phyloP scores from a whole-genome alignment of 1,140 invertebrate species.

The Orchesella cincta region DNA sequence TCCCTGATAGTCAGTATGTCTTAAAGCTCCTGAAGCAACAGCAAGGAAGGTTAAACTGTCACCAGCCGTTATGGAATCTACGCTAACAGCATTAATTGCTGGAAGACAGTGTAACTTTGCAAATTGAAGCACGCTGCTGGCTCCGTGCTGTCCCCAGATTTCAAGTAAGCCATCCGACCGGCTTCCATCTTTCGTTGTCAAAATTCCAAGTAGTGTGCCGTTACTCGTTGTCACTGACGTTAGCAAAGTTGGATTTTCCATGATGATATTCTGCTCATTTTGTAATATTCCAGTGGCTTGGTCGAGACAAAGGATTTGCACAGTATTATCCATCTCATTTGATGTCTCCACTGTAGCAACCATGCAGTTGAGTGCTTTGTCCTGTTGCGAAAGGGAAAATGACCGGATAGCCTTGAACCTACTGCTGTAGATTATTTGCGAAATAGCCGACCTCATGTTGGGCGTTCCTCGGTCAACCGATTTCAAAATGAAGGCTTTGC shows the following conservation, averaged over 20 bases:
- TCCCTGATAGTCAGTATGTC: background rate
- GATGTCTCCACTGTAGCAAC: background rate
- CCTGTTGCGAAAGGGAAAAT: background rate
- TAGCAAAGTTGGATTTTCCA: background rate
- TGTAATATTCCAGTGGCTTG: background rate
- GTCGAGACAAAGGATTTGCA: background rate
- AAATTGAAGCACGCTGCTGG: background rate
- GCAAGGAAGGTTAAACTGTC: slow-evolving; percentile 18
- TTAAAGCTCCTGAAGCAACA: background rate
- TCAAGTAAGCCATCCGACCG: slow-evolving; percentile 1
- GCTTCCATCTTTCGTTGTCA: slow-evolving; percentile 5
- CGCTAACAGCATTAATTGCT: background rate
- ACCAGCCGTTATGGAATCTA: background rate
- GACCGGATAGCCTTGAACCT: background rate
- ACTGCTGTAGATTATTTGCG: slow-evolving; percentile 2
- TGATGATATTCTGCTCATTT: background rate
- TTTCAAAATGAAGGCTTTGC: slow-evolving; percentile 1
- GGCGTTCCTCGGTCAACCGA: background rate
- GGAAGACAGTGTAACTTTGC: slow-evolving; percentile 6
- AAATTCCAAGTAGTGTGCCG: background rate
- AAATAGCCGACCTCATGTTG: background rate
- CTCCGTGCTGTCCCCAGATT: background rate
- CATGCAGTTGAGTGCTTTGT: background rate
- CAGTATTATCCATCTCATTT: background rate
- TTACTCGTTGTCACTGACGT: background rate